Base-by-base conservation (phyloP, 2,797 vertebrate genomes). In the Avahi laniger region DNA sequence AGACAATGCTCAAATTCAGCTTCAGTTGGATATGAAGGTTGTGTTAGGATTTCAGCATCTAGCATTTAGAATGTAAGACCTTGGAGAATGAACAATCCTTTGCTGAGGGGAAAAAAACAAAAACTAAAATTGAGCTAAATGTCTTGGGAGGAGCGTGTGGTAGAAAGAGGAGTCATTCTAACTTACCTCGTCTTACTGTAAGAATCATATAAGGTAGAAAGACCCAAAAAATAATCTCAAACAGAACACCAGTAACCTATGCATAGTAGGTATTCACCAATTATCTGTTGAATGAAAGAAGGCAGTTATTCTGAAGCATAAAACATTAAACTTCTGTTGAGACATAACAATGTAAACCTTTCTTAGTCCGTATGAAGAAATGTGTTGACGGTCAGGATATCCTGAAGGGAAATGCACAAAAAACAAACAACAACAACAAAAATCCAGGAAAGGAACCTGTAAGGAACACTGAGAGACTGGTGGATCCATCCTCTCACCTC, bases 101-200 rank as follows among this genome's bases (percentile, higher is more conserved):
- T 88, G 28, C 9, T 46, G 7, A 5, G 26, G 5, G 1, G 0
- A 10, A 59, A 43, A 41, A 72, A 22, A 0, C 46, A 70, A 76
- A 87, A 87, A 48, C 7, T 33, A 17, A 75, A 86, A 17, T 84
- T 78, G 65, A 83, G 43, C 57, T 82, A 69, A 57, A 50, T 59
- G 38, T 35, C 72, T 65, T 15, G 7, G 26, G 38, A 95, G 12
- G 28, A 90, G 4, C 38, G 4, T n/a, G 8, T 48, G 17, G 38
- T 67, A 61, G 41, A 88, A 86, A 79, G 46, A 96, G n/a, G 43
- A 78, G 13, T 85, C 50, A 73, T 57, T 95, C n/a, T 80, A 92
- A 82, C 28, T 72, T 70, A 59, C 35, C 10, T 72, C 63, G 14
- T 38, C n/a, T 65, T 93, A n/a, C 7, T 28, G 11, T 54, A 76